Evolutionary conservation across 2,113 vertebrate genomes (phyloP).

Genomic region (Equus przewalskii): DNA sequence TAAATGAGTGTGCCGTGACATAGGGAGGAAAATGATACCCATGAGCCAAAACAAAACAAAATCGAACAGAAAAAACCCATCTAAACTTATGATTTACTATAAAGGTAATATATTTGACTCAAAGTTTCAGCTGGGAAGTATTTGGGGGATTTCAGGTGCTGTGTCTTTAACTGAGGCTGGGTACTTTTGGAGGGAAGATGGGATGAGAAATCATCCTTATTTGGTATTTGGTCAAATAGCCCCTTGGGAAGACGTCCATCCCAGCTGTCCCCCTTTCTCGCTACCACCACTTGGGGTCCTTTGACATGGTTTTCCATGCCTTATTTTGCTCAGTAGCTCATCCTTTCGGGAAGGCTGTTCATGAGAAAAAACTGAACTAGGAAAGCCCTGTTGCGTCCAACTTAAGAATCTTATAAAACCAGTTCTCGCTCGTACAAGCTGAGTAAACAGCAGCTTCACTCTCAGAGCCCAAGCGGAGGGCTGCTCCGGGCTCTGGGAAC

Average conservation of each 20-base stretch:
- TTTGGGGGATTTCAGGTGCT: not conserved
- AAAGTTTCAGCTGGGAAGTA: constrained; percentile 4
- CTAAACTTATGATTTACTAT: not conserved
- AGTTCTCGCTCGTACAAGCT: not conserved
- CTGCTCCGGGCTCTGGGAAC: not conserved
- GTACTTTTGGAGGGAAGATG: not conserved
- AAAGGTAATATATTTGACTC: not conserved
- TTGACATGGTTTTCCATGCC: not conserved
- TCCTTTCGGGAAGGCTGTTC: not conserved
- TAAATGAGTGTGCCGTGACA: not conserved
- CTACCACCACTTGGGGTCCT: not conserved
- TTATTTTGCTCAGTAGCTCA: not conserved
- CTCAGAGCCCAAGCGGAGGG: not conserved
- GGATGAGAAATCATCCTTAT: not conserved
- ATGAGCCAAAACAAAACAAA: not conserved
- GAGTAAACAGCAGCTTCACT: not conserved
- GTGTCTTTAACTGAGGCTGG: not conserved
- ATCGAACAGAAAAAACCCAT: not conserved
- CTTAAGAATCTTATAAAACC: constrained; percentile 35
- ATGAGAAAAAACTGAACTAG: not conserved
- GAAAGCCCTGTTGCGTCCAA: not conserved
- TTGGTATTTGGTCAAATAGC: constrained; percentile 9
- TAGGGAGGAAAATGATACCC: not conserved
- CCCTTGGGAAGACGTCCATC: not conserved
- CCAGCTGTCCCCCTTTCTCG: not conserved